Evolutionary conservation across 2,113 vertebrate species (phyloP).

Genomic region (Clarias gariepinus): DNA sequence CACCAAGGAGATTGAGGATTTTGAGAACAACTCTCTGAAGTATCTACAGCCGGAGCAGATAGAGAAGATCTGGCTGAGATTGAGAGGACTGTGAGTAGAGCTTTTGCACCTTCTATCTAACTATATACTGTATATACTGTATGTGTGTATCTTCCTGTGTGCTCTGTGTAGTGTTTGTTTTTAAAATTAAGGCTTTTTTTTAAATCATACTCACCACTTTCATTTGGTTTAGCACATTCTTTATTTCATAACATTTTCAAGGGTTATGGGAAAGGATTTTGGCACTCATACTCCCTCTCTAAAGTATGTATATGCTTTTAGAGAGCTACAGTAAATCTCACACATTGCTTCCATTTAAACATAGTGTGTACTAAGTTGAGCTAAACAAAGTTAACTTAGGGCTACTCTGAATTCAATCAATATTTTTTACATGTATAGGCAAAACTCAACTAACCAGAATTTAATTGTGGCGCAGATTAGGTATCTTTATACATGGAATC

Average conservation of each 20-base stretch:
- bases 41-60: conserved; percentile 89
- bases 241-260: conserved; percentile 18
- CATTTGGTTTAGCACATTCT: neutral
- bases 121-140: conserved; percentile 2
- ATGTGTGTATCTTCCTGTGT: conserved; percentile 2
- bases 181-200: neutral
- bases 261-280: conserved; percentile 27
- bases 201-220: neutral
- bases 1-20: conserved; percentile 92
- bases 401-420: neutral
- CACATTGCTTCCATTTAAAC: neutral
- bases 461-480: neutral
- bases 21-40: conserved; percentile 91
- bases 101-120: conserved; percentile 23
- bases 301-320: conserved; percentile 7
- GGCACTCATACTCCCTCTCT: conserved; percentile 38
- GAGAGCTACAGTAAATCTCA: neutral
- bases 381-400: conserved; percentile 2
- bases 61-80: conserved; percentile 92
- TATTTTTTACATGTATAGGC: neutral
- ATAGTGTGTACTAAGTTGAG: neutral
- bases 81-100: conserved; percentile 87
- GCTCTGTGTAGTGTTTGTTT: neutral
- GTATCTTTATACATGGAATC: neutral
- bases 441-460: neutral